Percentiles rank a stretch among this genome's conserved stretches.
Conservation (phyloP, 1,140 invertebrate species). For the Sitobion miscanthi region DNA sequence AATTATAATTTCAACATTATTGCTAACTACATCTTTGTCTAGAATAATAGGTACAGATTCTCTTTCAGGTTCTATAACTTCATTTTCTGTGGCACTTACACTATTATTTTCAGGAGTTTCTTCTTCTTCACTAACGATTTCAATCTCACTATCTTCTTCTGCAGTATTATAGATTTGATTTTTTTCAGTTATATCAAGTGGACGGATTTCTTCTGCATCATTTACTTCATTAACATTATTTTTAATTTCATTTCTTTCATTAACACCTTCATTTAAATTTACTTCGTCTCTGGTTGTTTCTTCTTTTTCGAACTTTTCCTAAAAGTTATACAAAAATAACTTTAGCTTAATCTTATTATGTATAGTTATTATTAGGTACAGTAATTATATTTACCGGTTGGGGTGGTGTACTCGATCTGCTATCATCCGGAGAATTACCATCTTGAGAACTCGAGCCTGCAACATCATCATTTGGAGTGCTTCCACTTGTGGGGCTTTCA, state of each 20-base stretch:
- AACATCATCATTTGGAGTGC: conserved; percentile 53
- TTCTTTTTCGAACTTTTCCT: conserved; percentile 48
- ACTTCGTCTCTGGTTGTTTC: conserved; percentile 27
- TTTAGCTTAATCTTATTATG: neutral
- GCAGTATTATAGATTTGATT: conserved; percentile 43
- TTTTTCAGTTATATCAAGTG: conserved; percentile 31
- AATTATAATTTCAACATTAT: conserved; percentile 49
- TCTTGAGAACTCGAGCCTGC: conserved; percentile 41
- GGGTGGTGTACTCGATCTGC: conserved; percentile 22
- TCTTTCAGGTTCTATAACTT: conserved; percentile 57
- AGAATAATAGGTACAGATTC: conserved; percentile 56
- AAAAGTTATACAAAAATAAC: neutral
- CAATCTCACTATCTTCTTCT: conserved; percentile 53
- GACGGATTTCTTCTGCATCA: conserved; percentile 38
- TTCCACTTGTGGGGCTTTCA: conserved; percentile 51
- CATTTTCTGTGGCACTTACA: neutral
- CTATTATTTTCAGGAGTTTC: conserved; percentile 48
- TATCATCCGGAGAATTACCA: conserved; percentile 53
- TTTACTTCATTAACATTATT: neutral
- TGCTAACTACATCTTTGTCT: neutral
- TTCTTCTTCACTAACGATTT: conserved; percentile 54
- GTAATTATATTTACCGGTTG: conserved; percentile 24
- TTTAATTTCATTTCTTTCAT: neutral
- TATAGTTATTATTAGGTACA: neutral
- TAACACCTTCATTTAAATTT: conserved; percentile 22